These are phyloP conservation scores for Baryphthengus martii DNA, from an alignment of 2,113 vertebrate species.

Conservation along the genomic window DNA sequence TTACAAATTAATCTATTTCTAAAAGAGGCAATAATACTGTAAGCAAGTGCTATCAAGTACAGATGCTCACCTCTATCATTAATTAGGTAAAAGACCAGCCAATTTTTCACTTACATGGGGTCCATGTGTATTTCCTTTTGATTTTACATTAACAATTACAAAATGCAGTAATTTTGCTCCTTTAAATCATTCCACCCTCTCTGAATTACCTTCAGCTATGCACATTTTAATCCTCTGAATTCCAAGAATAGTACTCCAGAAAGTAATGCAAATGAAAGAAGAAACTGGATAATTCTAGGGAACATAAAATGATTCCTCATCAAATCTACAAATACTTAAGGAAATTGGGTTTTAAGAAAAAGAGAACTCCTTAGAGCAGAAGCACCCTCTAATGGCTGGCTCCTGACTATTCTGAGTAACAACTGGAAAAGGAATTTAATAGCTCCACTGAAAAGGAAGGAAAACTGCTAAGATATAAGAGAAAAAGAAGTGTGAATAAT, in stretches of 20 bases:
- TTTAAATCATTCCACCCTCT: not conserved
- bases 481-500: not conserved
- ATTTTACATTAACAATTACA: not conserved
- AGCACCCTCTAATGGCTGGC: conserved; percentile 55
- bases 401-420: not conserved
- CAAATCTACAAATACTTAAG: not conserved
- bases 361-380: conserved; percentile 36
- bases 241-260: not conserved
- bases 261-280: conserved; percentile 7
- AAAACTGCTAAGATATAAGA: not conserved
- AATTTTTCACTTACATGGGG: not conserved
- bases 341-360: not conserved
- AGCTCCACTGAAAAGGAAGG: not conserved
- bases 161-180: not conserved
- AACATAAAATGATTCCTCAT: not conserved
- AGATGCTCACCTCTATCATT: not conserved
- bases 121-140: not conserved
- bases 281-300: not conserved
- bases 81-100: not conserved
- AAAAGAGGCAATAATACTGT: not conserved
- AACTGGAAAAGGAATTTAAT: not conserved
- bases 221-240: not conserved
- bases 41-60: not conserved
- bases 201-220: not conserved
- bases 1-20: not conserved